Evolutionary conservation across 2,113 vertebrate genomes (phyloP).

Genomic region (Helogale parvula): DNA sequence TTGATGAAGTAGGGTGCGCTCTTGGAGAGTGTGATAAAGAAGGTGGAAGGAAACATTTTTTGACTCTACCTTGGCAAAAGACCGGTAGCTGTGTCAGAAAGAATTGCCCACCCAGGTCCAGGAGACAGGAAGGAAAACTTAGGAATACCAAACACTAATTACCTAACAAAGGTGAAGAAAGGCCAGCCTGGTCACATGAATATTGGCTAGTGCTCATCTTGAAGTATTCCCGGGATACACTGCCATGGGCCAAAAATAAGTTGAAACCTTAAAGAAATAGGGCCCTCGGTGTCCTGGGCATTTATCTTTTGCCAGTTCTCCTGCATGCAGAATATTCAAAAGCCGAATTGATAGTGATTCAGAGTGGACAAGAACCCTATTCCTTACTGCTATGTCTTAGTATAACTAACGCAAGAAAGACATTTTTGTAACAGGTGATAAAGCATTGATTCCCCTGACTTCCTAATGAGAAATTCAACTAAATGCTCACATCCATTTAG

Average conservation of each 20-base stretch:
- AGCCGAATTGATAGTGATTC: neutral
- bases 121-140: neutral
- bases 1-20: neutral
- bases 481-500: rapidly evolving
- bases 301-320: neutral
- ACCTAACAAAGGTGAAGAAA: neutral
- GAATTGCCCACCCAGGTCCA: neutral
- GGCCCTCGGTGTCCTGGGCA: neutral
- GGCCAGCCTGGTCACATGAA: neutral
- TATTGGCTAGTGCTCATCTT: neutral
- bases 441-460: neutral
- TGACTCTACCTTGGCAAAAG: neutral
- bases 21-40: neutral
- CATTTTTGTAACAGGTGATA: neutral
- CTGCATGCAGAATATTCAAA: neutral
- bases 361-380: rapidly evolving
- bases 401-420: neutral
- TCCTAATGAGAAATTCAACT: neutral
- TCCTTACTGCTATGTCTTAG: neutral
- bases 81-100: neutral
- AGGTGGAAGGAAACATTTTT: neutral
- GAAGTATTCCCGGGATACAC: neutral
- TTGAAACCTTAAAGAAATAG: neutral
- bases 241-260: neutral
- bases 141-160: neutral